phyloP scores from a whole-genome alignment of 1,140 invertebrate species.

The Leptopilina boulardi region DNA sequence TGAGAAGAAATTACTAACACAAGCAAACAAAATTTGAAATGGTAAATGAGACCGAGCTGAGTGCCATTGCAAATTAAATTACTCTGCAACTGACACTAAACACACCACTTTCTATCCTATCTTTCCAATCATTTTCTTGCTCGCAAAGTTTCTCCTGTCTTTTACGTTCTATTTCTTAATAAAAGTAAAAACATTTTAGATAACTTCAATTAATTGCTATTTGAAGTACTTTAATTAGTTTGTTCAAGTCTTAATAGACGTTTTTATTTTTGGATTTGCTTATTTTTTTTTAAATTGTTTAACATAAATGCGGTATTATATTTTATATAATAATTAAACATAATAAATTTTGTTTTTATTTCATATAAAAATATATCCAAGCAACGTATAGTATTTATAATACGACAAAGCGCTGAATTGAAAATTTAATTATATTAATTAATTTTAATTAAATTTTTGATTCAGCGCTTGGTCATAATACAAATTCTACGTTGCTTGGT shows the following conservation, averaged over 20 bases:
- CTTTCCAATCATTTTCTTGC: neutral
- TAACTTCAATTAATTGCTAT: neutral
- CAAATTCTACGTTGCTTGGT: no score
- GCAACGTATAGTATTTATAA: no score
- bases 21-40: slow-evolving; percentile 45
- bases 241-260: neutral
- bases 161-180: neutral
- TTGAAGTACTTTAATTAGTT: neutral
- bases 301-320: no score
- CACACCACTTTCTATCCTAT: neutral
- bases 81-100: neutral
- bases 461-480: no score
- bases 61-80: slow-evolving; percentile 50
- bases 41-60: slow-evolving; percentile 39
- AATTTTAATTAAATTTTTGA: no score
- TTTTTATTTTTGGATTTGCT: neutral
- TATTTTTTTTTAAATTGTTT: neutral
- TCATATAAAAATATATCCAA: no score
- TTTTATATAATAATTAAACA: no score
- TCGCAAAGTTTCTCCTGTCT: neutral
- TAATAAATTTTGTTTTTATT: no score
- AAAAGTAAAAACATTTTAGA: neutral
- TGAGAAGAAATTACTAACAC: slow-evolving; percentile 50
- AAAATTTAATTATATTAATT: no score
- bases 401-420: no score